Conservation (phyloP, 2,113 vertebrate genomes). For the Egretta garzetta region DNA sequence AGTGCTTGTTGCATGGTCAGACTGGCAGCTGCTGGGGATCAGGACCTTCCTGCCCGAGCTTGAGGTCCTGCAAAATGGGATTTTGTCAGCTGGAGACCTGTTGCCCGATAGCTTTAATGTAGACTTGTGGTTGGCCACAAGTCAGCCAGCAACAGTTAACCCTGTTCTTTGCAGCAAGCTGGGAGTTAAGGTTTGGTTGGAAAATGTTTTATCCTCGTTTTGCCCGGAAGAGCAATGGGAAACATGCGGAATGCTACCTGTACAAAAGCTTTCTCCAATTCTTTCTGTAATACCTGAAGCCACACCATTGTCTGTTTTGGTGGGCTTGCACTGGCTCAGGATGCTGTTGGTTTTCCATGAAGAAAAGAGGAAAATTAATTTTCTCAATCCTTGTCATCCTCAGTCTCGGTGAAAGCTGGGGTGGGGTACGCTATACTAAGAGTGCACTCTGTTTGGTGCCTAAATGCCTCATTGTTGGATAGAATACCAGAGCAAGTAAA, state of each 20-base stretch:
- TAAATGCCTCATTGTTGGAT: not conserved
- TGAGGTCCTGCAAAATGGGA: not conserved
- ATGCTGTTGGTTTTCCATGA: not conserved
- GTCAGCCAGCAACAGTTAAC: not conserved
- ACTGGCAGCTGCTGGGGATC: not conserved
- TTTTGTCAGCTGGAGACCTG: not conserved
- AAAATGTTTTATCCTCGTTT: not conserved
- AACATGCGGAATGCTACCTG: accelerated
- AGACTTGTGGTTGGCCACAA: not conserved
- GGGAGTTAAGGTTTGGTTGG: not conserved
- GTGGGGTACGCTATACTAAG: not conserved
- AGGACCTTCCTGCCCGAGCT: not conserved
- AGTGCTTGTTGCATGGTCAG: accelerated
- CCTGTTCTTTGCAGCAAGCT: not conserved
- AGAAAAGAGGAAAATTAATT: not conserved
- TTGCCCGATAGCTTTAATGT: not conserved
- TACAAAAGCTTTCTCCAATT: not conserved
- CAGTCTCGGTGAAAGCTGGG: not conserved
- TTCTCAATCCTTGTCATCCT: not conserved
- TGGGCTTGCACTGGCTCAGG: not conserved
- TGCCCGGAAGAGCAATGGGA: not conserved
- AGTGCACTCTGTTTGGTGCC: not conserved
- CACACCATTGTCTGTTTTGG: accelerated
- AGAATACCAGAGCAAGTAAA: not conserved
- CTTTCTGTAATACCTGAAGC: not conserved